phyloP scores from a whole-genome alignment of 1,140 invertebrate genomes.

The Trichonephila clavata region DNA sequence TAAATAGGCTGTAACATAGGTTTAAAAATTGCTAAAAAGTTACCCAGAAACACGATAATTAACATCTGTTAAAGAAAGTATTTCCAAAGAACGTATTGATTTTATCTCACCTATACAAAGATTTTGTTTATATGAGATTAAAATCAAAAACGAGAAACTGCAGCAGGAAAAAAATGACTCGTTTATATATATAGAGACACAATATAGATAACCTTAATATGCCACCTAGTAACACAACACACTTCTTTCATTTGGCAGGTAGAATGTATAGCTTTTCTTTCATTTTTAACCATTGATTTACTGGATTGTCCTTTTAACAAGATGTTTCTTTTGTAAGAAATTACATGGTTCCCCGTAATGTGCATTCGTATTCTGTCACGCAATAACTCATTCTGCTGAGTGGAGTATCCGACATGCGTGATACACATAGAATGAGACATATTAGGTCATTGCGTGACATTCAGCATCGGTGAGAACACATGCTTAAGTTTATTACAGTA shows the following conservation, averaged over 20 bases:
- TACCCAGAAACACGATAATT: too few species aligned
- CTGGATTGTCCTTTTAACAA: conserved; percentile 16
- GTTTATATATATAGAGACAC: too few species aligned
- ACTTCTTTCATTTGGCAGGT: neutral
- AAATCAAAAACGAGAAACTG: too few species aligned
- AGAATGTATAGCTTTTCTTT: neutral
- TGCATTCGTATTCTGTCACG: neutral
- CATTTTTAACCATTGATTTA: conserved; percentile 10
- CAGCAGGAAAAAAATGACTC: too few species aligned
- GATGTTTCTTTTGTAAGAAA: conserved; percentile 37
- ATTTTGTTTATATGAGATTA: too few species aligned
- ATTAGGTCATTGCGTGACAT: neutral
- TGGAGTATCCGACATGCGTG: conserved; percentile 1
- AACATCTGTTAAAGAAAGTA: too few species aligned
- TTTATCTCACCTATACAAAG: too few species aligned
- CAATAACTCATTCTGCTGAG: neutral
- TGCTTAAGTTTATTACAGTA: neutral
- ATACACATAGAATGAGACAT: neutral
- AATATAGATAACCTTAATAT: too few species aligned
- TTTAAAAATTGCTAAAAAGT: too few species aligned
- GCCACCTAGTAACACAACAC: neutral
- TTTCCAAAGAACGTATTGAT: too few species aligned
- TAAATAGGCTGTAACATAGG: too few species aligned
- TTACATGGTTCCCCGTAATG: neutral
- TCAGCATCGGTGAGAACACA: neutral